These are phyloP conservation scores for Cartodere bifasciata DNA, from an alignment of 2,888 invertebrate species.

Conservation along the genomic window DNA sequence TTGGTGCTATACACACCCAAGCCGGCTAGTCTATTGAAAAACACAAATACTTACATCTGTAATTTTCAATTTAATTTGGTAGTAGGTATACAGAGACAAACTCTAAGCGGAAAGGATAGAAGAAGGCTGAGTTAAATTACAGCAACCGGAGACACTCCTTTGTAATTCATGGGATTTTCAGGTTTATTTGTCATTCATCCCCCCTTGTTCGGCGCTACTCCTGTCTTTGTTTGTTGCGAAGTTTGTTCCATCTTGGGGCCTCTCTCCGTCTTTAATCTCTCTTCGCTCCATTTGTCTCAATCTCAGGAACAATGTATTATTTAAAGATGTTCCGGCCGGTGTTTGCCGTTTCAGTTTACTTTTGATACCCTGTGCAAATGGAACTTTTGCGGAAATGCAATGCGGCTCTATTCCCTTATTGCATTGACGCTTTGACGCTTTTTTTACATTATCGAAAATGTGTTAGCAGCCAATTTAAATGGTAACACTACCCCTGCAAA, in stretches of 20 bases:
- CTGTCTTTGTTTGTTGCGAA: slow-evolving; percentile 17
- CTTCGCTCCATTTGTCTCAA: slow-evolving; percentile 37
- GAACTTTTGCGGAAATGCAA: slow-evolving; percentile 8
- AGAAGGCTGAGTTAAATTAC: slow-evolving; percentile 27
- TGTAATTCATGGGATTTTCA: slow-evolving; percentile 37
- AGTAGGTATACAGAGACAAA: slow-evolving; percentile 24
- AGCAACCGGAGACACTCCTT: slow-evolving; percentile 35
- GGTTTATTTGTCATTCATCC: slow-evolving; percentile 37
- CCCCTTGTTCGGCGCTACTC: slow-evolving; percentile 25
- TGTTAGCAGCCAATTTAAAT: background rate
- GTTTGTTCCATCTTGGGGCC: no score
- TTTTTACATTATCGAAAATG: no score
- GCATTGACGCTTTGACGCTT: no score
- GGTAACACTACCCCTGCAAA: no score
- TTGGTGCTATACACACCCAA: no score
- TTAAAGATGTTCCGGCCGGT: slow-evolving; percentile 30
- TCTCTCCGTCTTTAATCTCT: slow-evolving; percentile 29
- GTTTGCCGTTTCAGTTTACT: slow-evolving; percentile 17
- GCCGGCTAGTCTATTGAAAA: no score
- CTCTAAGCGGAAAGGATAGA: slow-evolving; percentile 19
- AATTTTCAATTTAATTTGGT: slow-evolving; percentile 32
- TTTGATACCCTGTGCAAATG: slow-evolving; percentile 13
- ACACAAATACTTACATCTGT: slow-evolving; percentile 28
- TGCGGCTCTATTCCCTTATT: no score
- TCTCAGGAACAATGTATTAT: slow-evolving; percentile 36